Conservation (phyloP, 2,113 vertebrate species). For the Callaeas wilsoni region DNA sequence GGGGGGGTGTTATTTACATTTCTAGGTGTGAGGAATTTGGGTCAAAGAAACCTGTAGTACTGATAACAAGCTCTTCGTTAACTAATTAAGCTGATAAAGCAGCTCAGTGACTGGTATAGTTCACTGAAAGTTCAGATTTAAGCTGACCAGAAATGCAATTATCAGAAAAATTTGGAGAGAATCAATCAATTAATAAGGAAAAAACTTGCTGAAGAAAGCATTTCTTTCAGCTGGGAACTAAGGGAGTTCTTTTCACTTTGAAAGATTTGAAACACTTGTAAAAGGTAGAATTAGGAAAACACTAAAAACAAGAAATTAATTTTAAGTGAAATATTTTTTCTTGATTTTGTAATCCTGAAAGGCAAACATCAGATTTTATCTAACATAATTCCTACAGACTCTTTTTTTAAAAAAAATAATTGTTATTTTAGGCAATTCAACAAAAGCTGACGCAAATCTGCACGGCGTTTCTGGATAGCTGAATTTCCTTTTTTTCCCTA, state of each 20-base stretch:
- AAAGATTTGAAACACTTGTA: not conserved
- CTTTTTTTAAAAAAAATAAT: not conserved
- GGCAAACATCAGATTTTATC: not conserved
- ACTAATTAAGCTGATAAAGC: slow-evolving; percentile 32
- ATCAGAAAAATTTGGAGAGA: not conserved
- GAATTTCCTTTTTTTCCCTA: not conserved
- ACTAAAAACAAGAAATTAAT: not conserved
- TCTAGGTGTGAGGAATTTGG: not conserved
- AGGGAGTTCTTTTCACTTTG: not conserved
- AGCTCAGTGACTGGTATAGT: slow-evolving; percentile 20
- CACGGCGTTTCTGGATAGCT: not conserved
- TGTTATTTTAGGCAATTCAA: not conserved
- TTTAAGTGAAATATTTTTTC: not conserved
- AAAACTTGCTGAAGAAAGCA: not conserved
- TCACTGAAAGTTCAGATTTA: slow-evolving; percentile 53
- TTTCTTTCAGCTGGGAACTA: not conserved
- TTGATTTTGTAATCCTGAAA: not conserved
- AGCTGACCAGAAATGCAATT: slow-evolving; percentile 33
- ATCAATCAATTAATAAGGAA: not conserved
- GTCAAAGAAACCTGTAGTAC: not conserved
- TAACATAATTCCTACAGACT: not conserved
- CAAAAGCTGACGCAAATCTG: not conserved
- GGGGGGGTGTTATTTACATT: not conserved
- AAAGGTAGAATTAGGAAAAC: not conserved
- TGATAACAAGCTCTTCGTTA: slow-evolving; percentile 6